Evolutionary conservation across 2,797 vertebrate species (phyloP).

Genomic region (Carcharodon carcharias): DNA sequence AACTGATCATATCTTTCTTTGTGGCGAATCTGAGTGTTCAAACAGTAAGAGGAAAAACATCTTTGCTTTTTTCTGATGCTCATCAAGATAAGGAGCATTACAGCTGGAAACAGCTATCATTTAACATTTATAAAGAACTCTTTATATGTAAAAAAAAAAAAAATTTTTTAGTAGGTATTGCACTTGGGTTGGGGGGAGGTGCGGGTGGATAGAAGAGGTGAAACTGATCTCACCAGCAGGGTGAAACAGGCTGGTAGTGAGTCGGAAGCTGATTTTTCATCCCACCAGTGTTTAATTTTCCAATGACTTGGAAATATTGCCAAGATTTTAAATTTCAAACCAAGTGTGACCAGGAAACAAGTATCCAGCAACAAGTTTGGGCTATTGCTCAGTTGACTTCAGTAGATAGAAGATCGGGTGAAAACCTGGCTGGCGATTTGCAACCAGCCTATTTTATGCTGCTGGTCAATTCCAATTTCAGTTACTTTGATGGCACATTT

Average conservation of each 20-base stretch:
- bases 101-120: not conserved
- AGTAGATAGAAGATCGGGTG: not conserved
- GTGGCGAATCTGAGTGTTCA: not conserved
- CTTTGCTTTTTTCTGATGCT: not conserved
- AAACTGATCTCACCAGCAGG: not conserved
- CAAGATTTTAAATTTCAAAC: not conserved
- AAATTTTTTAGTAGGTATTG: not conserved
- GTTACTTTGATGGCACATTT: not conserved
- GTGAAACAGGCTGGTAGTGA: not conserved
- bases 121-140: not conserved
- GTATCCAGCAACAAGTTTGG: not conserved
- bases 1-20: not conserved
- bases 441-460: not conserved
- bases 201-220: not conserved
- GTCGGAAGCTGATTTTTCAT: not conserved
- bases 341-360: not conserved
- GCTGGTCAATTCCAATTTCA: not conserved
- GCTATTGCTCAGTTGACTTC: not conserved
- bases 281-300: not conserved
- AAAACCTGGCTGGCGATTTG: not conserved
- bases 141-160: not conserved
- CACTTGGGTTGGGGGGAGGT: not conserved
- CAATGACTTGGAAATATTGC: not conserved
- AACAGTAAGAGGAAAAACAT: not conserved
- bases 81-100: not conserved